These are phyloP conservation scores for Calameuta idolon DNA, from an alignment of 2,888 invertebrate species.

Conservation along the genomic window DNA sequence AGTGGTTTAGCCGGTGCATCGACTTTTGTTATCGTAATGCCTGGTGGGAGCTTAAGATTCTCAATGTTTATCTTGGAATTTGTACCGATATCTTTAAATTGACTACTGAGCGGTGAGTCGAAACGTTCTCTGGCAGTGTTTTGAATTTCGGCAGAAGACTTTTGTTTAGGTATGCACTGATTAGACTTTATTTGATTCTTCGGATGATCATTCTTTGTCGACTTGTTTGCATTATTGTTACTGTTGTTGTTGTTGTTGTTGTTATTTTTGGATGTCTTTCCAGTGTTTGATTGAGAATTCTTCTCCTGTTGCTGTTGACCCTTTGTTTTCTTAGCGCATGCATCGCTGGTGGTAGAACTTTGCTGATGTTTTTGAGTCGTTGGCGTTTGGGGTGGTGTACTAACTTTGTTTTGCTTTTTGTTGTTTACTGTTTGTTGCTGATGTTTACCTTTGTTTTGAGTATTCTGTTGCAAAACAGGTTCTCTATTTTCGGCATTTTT, in stretches of 20 bases:
- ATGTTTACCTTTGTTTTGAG: conserved; percentile 41
- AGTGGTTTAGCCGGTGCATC: conserved; percentile 66
- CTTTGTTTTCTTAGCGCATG: conserved; percentile 30
- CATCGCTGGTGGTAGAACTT: conserved; percentile 25
- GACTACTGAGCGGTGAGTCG: conserved; percentile 50
- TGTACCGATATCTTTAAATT: conserved; percentile 50
- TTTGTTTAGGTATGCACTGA: conserved; percentile 38
- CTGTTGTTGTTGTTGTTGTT: conserved; percentile 22
- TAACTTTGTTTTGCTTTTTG: conserved; percentile 41
- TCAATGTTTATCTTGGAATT: conserved; percentile 60
- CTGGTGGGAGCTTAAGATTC: conserved; percentile 75
- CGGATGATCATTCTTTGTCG: conserved; percentile 44
- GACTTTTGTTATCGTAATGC: conserved; percentile 83
- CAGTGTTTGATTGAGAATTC: conserved; percentile 28
- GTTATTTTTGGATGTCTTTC: conserved; percentile 23
- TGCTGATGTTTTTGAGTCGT: conserved; percentile 30
- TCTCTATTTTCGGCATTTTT: conserved; percentile 59
- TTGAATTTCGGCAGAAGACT: conserved; percentile 10
- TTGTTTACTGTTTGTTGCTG: conserved; percentile 33
- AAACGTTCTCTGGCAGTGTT: conserved; percentile 34
- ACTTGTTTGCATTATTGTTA: conserved; percentile 22
- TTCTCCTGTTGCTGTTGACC: conserved; percentile 34
- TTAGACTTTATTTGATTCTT: conserved; percentile 41
- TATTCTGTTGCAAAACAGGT: conserved; percentile 42
- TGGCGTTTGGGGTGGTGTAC: not conserved